Evolutionary conservation across 2,888 invertebrate species (phyloP), one percentile per base, ranked within the genome.

Genomic region (Calliphora vomitoria): DNA sequence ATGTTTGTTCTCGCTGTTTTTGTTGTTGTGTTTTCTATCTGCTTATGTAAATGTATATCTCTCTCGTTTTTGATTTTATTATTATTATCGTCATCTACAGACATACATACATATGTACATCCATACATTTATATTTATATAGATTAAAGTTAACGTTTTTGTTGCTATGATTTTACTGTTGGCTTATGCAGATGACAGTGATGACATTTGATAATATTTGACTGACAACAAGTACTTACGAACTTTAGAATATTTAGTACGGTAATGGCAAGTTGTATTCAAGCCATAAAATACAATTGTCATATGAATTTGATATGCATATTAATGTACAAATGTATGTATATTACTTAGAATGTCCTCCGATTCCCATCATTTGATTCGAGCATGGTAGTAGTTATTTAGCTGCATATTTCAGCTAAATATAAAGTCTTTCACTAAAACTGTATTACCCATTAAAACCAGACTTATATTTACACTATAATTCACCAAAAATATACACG

Each of bases 121-220:
- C 11, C 25, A 44, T 44, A 11, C 44, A 44, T 11, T 41, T 10
- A 41, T 44, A 44, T 44, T 44, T 44, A 44, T 44, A 13, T 8
- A 31, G 11, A 60, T 60, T 60, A 41, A 44, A 20, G 44, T 13
- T 66, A 44, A 44, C 38, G 5, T 72, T 58, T 18, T 72, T 55
- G 13, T 58, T 8, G 53, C 55, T 72, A 41, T 41, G 41, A 72
- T 20, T 44, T 44, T 20, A 18, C 71, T 41, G 41, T 58, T 72
- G 38, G 71, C 41, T 72, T 72, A 72, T 72, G 58, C 25, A 55
- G 58, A 72, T 58, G 71, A 41, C 55, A 72, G 35, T 55, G 71
- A 55, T 41, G 72, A 72, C 41, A 72, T 44, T 41, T 20, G 38
- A 55, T 58, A 58, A 55, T 72, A 58, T 72, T 72, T 58, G 58